Base-by-base conservation (phyloP, 2,113 vertebrate species). In the Nettapus auritus region DNA sequence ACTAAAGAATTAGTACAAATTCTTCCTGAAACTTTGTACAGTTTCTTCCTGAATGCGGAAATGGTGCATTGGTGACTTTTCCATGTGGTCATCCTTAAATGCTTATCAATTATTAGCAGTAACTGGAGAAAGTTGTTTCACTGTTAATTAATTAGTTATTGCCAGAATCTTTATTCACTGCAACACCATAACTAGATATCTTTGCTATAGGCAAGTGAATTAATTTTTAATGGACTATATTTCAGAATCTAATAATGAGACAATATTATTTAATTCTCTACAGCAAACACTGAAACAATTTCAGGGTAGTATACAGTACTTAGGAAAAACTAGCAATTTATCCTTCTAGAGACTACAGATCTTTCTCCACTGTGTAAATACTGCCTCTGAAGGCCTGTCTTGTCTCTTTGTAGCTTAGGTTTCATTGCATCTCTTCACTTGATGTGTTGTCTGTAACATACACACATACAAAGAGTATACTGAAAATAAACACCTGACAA, bases 131-230 rank as follows among this genome's bases (percentile, higher is more conserved):
- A 86, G 76, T 34, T 48, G 15, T 26, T 77, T 88, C 86, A 78
- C 46, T 88, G 76, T 33, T 88, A 94, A 93, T 91, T 86, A 94
- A 90, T 93, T 79, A 80, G 70, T 64, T 94, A 77, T 86, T 92
- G 23, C 68, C 64, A 83, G 55, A 63, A 29, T 77, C 28, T 86
- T 88, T 93, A 81, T 90, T 83, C 56, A 81, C 42, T 67, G 52
- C 60, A 80, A 70, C 48, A 55, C 36, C 4, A 10, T 86, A 93
- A 92, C 67, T 66, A 70, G 15, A 74, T 83, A 94, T 87, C 75
- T 80, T 73, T 80, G 76, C 56, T 94, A 69, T 55, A 74, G 50
- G 40, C 50, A 88, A 87, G 31, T 23, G 88, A 90, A 93, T 90
- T 86, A 83, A 67, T 81, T 95, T 93, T 94, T 94, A 95, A 94